Conservation (phyloP, 2,888 invertebrate species). For the Norana najaformis region DNA sequence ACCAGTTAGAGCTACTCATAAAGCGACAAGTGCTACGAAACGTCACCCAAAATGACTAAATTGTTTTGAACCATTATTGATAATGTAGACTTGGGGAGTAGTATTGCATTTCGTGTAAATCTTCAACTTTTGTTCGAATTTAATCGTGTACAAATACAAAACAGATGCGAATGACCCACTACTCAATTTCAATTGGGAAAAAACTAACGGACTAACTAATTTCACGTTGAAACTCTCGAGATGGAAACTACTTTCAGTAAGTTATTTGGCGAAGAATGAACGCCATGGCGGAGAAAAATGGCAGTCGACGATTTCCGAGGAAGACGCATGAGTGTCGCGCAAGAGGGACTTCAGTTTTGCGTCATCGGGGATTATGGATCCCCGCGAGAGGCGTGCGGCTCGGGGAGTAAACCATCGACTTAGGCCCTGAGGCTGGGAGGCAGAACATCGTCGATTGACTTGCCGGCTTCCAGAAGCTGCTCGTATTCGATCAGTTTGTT, state of each 20-base stretch:
- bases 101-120: not conserved
- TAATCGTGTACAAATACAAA: not conserved
- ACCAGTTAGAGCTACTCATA: not conserved
- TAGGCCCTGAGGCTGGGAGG: conserved; percentile 30
- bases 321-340: not conserved
- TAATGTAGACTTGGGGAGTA: not conserved
- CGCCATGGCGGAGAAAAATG: not conserved
- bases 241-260: not conserved
- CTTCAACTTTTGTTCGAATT: not conserved
- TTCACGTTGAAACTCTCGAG: not conserved
- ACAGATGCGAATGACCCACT: not conserved
- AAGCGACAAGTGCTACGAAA: not conserved
- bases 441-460: conserved; percentile 40
- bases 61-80: not conserved
- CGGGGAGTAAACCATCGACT: not conserved
- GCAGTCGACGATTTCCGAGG: not conserved
- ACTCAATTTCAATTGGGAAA: not conserved
- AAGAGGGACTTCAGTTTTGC: not conserved
- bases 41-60: not conserved
- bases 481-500: conserved; percentile 42
- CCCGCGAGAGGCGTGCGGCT: not conserved
- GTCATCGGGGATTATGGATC: not conserved
- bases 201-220: not conserved
- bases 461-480: conserved; percentile 37
- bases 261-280: not conserved